Base-by-base conservation (phyloP, 2,888 invertebrate species). In the Diogma glabrata region DNA sequence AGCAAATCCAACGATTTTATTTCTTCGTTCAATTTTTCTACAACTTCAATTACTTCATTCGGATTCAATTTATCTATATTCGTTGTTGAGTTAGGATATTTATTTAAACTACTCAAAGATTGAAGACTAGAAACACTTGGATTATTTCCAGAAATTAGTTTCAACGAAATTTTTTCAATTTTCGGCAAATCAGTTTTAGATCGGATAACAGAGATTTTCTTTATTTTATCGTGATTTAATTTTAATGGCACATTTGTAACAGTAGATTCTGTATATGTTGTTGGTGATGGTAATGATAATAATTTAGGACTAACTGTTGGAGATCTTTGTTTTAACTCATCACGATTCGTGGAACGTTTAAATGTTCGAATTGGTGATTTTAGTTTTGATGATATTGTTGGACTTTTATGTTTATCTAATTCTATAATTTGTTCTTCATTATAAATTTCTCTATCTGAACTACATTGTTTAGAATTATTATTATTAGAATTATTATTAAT, bases 171-270 rank as follows among this genome's bases (percentile, higher is more conserved):
- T 55, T 64, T 66, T 54, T 66, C 64, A n/a, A 68, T 69, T 54
- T 68, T 68, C 8, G 67, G 67, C 51, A 69, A 60, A 47, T 69
- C 67, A 33, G 61, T 61, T 55, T 65, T 66, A 33, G 67, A 68
- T 14, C 67, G 62, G 12, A 43, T 22, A 43, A 43, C 22, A 8
- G 43, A 43, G 14, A 43, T 22, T 43, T 22, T 43, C n/a, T 43
- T 43, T 22, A 22, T 2, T 51, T 36, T 46, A 17, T 47, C 33
- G n/a, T n/a, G n/a, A n/a, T n/a, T n/a, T n/a, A n/a, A n/a, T n/a
- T n/a, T n/a, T n/a, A n/a, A n/a, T 22, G 43, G 43, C n/a, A 43
- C 12, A 43, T n/a, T 43, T 12, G 43, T n/a, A 6, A 23, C 4
- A 9, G 43, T 22, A 9, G 43, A 20, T 43, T 43, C 23, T 6